These are phyloP conservation scores for Turritopsis rubra DNA, from an alignment of 30 jellyfish, hydroid and myxozoan species.

Conservation along the genomic window DNA sequence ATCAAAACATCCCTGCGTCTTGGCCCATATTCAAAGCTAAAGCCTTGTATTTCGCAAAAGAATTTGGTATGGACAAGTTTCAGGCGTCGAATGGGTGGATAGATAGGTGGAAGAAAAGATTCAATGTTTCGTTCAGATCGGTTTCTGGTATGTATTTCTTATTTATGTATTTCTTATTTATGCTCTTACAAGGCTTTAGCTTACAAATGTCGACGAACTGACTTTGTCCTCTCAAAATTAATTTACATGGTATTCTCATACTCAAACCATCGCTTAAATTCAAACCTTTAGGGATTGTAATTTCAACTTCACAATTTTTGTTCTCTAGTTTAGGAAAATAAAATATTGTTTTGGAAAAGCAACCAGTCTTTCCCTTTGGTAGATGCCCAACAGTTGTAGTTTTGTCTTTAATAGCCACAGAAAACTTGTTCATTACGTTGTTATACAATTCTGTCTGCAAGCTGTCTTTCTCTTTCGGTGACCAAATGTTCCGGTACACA, in stretches of 20 bases:
- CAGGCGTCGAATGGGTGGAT: neutral
- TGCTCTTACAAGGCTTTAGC: neutral
- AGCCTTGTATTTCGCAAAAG: neutral
- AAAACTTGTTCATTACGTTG: neutral
- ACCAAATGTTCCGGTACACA: slow-evolving; percentile 5
- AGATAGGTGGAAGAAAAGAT: neutral
- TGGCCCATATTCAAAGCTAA: neutral
- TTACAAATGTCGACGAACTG: neutral
- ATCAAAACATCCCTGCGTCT: neutral
- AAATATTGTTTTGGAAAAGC: neutral
- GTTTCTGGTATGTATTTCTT: neutral
- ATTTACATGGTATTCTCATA: neutral
- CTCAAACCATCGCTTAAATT: neutral
- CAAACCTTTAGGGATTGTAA: neutral
- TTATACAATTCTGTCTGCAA: neutral
- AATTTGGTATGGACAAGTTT: neutral
- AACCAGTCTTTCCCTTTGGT: neutral
- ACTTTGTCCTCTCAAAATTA: neutral
- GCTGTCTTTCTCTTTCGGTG: neutral
- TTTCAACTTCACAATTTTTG: neutral
- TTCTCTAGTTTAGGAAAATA: neutral
- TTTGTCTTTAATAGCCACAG: neutral
- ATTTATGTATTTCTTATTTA: neutral
- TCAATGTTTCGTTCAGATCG: neutral
- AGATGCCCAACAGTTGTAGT: neutral